Conservation (phyloP, 2,888 invertebrate species). For the Digitonthophagus gazella region DNA sequence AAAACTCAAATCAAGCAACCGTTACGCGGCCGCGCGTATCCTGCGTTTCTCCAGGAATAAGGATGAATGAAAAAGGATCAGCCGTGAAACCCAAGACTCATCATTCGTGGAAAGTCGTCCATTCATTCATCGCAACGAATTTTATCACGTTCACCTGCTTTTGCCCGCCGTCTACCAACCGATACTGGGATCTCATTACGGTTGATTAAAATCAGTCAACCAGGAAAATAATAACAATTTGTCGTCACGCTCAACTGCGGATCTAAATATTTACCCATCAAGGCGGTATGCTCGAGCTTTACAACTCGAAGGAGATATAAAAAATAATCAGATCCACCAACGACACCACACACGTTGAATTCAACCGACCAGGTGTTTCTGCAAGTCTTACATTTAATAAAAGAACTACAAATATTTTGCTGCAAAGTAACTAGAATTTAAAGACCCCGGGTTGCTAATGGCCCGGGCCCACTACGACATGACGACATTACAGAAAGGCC, state of each 20-base stretch:
- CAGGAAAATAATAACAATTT: slow-evolving; percentile 16
- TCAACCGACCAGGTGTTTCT: not conserved
- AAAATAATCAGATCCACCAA: too few relatives aligned
- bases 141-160: slow-evolving; percentile 4
- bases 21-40: too few relatives aligned
- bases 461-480: not conserved
- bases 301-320: not conserved
- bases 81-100: slow-evolving; percentile 5
- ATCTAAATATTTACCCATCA: slow-evolving; percentile 9
- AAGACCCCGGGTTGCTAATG: not conserved
- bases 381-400: not conserved
- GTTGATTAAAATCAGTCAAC: slow-evolving; percentile 11
- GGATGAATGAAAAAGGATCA: not conserved
- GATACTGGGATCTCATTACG: slow-evolving; percentile 11
- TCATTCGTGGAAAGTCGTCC: slow-evolving; percentile 8
- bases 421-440: not conserved
- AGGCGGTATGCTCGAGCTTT: not conserved
- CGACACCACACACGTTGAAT: not conserved
- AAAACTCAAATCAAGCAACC: too few relatives aligned
- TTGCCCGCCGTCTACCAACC: slow-evolving; percentile 1
- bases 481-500: not conserved
- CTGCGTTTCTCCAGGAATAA: not conserved
- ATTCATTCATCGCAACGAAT: slow-evolving; percentile 4
- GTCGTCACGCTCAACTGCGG: slow-evolving; percentile 1
- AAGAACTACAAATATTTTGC: not conserved